Evolutionary conservation across 2,797 vertebrate genomes (phyloP), one percentile per base, ranked within the genome.

Genomic region (Tarsius wallacei): DNA sequence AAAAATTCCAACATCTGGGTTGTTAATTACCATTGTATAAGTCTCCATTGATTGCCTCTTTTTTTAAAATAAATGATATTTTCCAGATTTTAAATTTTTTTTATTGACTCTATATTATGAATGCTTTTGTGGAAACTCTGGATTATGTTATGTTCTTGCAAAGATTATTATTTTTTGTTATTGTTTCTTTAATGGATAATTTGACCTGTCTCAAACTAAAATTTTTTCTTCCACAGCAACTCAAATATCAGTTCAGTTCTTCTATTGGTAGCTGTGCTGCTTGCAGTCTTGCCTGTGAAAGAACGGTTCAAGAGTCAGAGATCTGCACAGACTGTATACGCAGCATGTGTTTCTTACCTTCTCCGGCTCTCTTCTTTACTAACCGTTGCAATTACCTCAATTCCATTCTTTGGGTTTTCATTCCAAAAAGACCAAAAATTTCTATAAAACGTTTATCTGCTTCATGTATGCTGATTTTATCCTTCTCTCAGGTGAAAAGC

Each of bases 81-180:
- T 84, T 80, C 31, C 55, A 90, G 2, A 78, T 42, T 76, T 94
- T 36, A 93, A 63, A 16, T 57, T 97, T 74, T 85, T 78, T 95
- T 5, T 66, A 71, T 80, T 42, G 42, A 42, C 42, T 70, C n/a
- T 95, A 80, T 88, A 74, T 57, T n/a, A 28, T 14, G 12, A 86
- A 7, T 80, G 21, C n/a, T 85, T 9, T 68, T 33, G 36, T 74
- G 22, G 47, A 93, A 16, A 86, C 4, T 88, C 26, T 55, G n/a
- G 36, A 70, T 64, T 91, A 53, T 78, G 31, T 83, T 95, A 22
- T 64, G 4, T 33, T 83, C 31, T 71, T 93, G 19, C 9, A 78
- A 82, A 93, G 26, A 90, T 61, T 68, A 81, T 33, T 84, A 26
- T 49, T 57, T 16, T 42, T 70, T 68, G 2, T 59, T 91, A 1